phyloP scores from a whole-genome alignment of 1,140 invertebrate genomes.

The Bombus soroeensis region DNA sequence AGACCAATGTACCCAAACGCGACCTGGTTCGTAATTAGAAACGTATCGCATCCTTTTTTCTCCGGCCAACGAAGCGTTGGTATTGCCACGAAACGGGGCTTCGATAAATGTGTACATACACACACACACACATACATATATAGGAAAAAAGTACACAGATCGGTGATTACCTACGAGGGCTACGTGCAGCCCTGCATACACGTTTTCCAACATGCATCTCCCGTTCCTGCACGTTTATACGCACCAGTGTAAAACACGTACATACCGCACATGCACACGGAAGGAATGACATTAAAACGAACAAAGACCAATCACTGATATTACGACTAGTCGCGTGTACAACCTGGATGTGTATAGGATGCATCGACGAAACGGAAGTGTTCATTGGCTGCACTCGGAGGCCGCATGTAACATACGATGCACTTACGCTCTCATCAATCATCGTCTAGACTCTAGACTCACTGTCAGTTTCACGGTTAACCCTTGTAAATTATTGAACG shows the following conservation, averaged over 20 bases:
- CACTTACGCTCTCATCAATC: slow-evolving; percentile 40
- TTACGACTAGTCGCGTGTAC: slow-evolving; percentile 35
- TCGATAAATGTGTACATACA: slow-evolving; percentile 3
- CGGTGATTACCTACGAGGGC: no score
- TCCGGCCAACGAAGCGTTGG: neutral
- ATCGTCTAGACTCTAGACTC: slow-evolving; percentile 11
- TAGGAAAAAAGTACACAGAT: neutral
- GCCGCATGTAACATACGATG: neutral
- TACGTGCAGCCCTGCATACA: neutral
- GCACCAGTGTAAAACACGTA: neutral
- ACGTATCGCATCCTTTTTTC: slow-evolving; percentile 1
- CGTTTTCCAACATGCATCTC: neutral
- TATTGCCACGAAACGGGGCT: slow-evolving; percentile 13
- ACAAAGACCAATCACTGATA: slow-evolving; percentile 51
- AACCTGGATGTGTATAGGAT: neutral
- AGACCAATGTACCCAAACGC: slow-evolving; percentile 3
- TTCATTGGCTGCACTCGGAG: slow-evolving; percentile 6
- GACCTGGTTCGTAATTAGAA: slow-evolving; percentile 14
- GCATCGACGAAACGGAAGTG: slow-evolving; percentile 39
- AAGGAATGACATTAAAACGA: slow-evolving; percentile 58
- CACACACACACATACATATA: neutral
- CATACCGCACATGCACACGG: slow-evolving; percentile 11
- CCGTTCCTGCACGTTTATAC: neutral
- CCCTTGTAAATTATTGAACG: slow-evolving; percentile 20
- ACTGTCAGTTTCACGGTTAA: slow-evolving; percentile 27